Evolutionary conservation across 2,113 vertebrate species (phyloP), one percentile per base, ranked within the genome.

Genomic region (Empidonax alnorum): DNA sequence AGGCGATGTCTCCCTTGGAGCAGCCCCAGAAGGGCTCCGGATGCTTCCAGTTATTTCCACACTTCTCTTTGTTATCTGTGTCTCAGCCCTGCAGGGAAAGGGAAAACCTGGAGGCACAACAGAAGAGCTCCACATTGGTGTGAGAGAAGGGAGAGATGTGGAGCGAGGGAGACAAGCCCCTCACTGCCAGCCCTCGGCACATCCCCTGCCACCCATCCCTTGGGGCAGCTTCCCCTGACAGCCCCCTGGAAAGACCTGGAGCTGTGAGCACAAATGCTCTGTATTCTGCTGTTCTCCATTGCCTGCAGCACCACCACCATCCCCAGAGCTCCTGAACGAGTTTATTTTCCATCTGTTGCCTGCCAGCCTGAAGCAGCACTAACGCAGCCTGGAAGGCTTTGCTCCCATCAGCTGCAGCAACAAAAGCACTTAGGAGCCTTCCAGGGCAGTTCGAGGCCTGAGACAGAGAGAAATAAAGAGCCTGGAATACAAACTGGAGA

Each of bases 331-430:
- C 94, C 94, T 53, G 41, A 89, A 68, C 88, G 74, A 82, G 66
- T 94, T 96, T 90, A 96, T 88, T 91, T 91, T 84, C 94, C 95
- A 96, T 96, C 97, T 97, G 96, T 44, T 93, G 90, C 94, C 96
- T 96, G 97, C 95, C 95, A 97, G 94, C 93, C 95, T 90, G 91
- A 68, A 96, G 96, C 95, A 94, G 93, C 82, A 77, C 90, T 97
- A 94, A 94, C 67, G 95, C 95, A 88, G 95, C 95, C 97, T 79
- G 84, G 86, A 95, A 96, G 93, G 94, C 77, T 96, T 78, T 78
- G 78, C 88, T 96, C 73, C 95, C 14, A 22, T 82, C 94, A 96
- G 33, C 27, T 88, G 87, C 56, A 87, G 89, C 92, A 80, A 88
- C 85, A 93, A 67, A 94, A 96, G 85, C 94, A 92, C 95, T 94